Conservation (phyloP, 2,113 vertebrate species). For the Entelurus aequoreus region DNA sequence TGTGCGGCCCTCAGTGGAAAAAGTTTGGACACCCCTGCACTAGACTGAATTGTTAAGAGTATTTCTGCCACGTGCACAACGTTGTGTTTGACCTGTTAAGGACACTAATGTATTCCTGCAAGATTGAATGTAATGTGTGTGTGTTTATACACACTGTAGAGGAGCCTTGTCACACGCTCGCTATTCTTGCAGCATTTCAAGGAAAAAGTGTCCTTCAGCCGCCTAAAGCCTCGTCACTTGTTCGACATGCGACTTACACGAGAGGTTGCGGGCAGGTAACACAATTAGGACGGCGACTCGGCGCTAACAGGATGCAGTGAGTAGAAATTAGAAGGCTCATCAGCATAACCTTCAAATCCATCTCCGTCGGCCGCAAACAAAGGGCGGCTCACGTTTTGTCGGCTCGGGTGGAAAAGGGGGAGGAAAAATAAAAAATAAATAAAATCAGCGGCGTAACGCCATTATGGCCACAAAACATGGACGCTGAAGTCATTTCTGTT, state of each 20-base stretch:
- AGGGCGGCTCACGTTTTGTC: slow-evolving; percentile 6
- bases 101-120: not conserved
- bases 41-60: no score
- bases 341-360: slow-evolving; percentile 24
- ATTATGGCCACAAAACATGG: slow-evolving; percentile 33
- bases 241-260: not conserved
- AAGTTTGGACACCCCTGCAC: no score
- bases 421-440: not conserved
- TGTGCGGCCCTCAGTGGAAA: no score
- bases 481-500: slow-evolving; percentile 10
- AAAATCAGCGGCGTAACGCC: slow-evolving; percentile 19
- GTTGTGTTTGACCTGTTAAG: not conserved
- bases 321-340: slow-evolving; percentile 19
- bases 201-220: slow-evolving; percentile 10
- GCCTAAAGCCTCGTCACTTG: not conserved
- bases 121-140: not conserved
- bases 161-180: not conserved
- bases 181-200: not conserved
- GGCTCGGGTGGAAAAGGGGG: not conserved
- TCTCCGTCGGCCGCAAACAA: slow-evolving; percentile 16
- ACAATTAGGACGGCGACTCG: slow-evolving; percentile 10
- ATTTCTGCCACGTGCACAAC: no score
- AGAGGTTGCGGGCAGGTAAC: not conserved
- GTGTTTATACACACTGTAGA: not conserved
- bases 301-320: slow-evolving; percentile 19